These are phyloP conservation scores for Drosophila buzzatii DNA, from an alignment of 2,888 invertebrate species.

Conservation along the genomic window DNA sequence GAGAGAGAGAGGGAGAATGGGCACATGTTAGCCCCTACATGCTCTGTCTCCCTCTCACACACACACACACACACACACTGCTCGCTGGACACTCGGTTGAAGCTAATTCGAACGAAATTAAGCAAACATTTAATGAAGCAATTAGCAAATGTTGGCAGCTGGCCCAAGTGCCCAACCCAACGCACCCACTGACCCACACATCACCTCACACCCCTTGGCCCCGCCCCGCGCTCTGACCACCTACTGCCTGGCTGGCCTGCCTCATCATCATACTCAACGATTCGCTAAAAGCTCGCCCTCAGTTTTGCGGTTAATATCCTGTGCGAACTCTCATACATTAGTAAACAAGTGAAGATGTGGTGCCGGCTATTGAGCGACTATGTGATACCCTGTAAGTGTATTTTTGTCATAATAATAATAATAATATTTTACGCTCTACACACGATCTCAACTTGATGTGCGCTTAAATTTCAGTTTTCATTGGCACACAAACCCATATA, in stretches of 20 bases:
- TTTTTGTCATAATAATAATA: too few relatives aligned
- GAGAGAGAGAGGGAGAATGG: not conserved
- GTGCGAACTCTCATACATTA: conserved; percentile 62
- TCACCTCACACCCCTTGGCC: not conserved
- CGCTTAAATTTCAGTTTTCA: too few relatives aligned
- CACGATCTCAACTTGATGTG: too few relatives aligned
- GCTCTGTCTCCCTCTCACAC: not conserved
- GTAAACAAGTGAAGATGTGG: conserved; percentile 26
- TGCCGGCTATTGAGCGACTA: not conserved
- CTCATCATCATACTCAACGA: not conserved
- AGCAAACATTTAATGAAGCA: conserved; percentile 81
- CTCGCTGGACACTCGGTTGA: conserved; percentile 28
- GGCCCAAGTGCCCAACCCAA: conserved; percentile 23
- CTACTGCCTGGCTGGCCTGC: too few relatives aligned
- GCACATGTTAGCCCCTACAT: conserved; percentile 15
- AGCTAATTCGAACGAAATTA: conserved; percentile 79
- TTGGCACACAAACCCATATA: not conserved
- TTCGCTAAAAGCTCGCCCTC: conserved; percentile 38
- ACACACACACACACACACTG: not conserved
- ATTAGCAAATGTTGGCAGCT: conserved; percentile 72
- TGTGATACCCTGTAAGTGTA: conserved; percentile 1
- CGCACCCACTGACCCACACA: not conserved
- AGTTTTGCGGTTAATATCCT: conserved; percentile 69
- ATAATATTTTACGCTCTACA: too few relatives aligned
- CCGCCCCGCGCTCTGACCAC: not conserved